Base-by-base conservation (phyloP, 2,797 vertebrate genomes). In the Poeciliopsis turneri region DNA sequence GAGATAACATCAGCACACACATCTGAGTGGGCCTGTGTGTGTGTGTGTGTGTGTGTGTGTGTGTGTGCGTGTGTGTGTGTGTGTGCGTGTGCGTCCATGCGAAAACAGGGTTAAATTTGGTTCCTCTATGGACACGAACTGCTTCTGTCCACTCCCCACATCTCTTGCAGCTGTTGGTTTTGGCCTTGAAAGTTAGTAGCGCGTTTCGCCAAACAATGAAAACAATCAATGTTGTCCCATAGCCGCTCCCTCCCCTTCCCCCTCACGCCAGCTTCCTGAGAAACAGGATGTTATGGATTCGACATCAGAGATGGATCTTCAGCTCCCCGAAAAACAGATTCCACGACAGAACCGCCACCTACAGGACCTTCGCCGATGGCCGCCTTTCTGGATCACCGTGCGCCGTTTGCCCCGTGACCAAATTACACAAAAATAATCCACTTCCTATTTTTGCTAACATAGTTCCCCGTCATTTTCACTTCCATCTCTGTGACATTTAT, bases 241-340 rank as follows among this genome's bases (percentile, higher is more conserved):
- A 33, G 64, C 80, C 51, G 23, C 78, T 80, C 85, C 69, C 83
- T 77, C 82, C 84, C 70, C 83, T 80, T 85, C 82, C 84, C 90
- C 85, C 84, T 85, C 78, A 49, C 45, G 71, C 69, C 76, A 53
- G 82, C 88, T 93, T 95, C 94, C 93, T 84, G 91, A 93, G 91
- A 84, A 94, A 94, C 94, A 94, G 94, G 94, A 95, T 94, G 92
- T 93, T 93, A 82, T 93, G 92, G 87, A 92, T 91, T 90, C 59
- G 3, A 90, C 81, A 84, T 92, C 80, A 84, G 78, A 85, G 87
- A 86, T 78, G 85, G 86, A 86, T 84, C 79, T 79, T 76, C 73
- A 66, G 82, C 61, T 86, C 46, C 74, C 70, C 30, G 47, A 74
- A 89, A 82, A 13, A 39, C 41, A 16, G 33, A 71, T 85, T 87